Percentiles rank a stretch among this genome's conserved stretches.
Conservation (phyloP, 2,113 vertebrate species). For the Sclerurus mexicanus region DNA sequence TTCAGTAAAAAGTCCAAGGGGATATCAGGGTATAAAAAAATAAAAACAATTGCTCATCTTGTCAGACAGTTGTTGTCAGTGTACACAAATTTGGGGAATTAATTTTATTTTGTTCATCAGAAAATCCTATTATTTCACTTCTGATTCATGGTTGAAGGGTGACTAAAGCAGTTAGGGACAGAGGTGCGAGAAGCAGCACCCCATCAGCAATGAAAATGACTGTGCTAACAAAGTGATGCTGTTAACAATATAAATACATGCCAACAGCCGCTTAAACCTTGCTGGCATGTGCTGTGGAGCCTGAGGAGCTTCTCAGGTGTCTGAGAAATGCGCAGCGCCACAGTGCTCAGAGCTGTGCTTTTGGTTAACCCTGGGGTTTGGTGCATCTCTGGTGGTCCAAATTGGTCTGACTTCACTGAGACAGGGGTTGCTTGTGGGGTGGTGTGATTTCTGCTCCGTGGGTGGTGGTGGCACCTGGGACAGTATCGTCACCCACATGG, state of each 20-base stretch:
- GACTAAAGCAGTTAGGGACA: not conserved
- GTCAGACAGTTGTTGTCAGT: not conserved
- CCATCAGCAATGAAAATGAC: not conserved
- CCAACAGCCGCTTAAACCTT: not conserved
- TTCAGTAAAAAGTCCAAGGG: not conserved
- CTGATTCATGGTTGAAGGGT: accelerated
- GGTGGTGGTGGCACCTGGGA: too few relatives aligned
- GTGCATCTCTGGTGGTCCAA: not conserved
- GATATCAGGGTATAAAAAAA: not conserved
- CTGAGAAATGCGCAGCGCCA: not conserved
- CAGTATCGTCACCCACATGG: accelerated
- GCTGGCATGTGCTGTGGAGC: not conserved
- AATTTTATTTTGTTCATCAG: not conserved
- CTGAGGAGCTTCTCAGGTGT: not conserved
- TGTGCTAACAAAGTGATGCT: not conserved
- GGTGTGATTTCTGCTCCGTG: not conserved
- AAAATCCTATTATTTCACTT: not conserved
- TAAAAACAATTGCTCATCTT: not conserved
- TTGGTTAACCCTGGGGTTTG: not conserved
- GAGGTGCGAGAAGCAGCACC: not conserved
- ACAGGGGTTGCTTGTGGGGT: not conserved
- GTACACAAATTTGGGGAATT: not conserved
- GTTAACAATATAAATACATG: accelerated
- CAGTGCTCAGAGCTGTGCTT: not conserved
- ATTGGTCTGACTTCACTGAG: not conserved